These are phyloP conservation scores for Salarias fasciatus DNA, from an alignment of 2,797 vertebrate species.

Conservation along the genomic window DNA sequence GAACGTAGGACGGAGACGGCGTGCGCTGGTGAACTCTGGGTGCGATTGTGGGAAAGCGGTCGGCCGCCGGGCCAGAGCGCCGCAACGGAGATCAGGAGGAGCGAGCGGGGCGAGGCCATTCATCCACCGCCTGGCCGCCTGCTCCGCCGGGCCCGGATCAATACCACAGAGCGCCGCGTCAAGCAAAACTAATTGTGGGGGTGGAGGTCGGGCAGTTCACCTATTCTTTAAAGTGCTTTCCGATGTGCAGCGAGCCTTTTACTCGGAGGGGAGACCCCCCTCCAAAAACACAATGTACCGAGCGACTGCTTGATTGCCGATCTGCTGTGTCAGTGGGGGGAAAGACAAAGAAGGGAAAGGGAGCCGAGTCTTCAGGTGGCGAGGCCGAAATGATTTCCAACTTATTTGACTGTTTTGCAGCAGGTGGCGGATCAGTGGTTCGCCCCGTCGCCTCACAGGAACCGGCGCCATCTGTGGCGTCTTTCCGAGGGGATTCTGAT, in stretches of 20 bases:
- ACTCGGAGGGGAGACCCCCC: slow-evolving; percentile 11
- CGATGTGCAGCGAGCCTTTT: slow-evolving; percentile 44
- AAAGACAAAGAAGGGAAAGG: slow-evolving; percentile 20
- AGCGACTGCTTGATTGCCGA: slow-evolving; percentile 31
- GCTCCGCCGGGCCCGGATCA: slow-evolving; percentile 51
- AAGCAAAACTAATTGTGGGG: slow-evolving; percentile 74
- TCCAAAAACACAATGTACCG: slow-evolving; percentile 30
- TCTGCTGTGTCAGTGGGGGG: slow-evolving; percentile 39
- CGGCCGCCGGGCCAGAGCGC: slow-evolving; percentile 33
- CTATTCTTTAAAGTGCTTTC: slow-evolving; percentile 67
- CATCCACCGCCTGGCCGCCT: slow-evolving; percentile 48
- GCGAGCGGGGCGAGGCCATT: slow-evolving; percentile 37
- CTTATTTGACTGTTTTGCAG: slow-evolving; percentile 47
- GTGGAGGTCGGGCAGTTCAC: slow-evolving; percentile 59
- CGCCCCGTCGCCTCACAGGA: slow-evolving; percentile 3
- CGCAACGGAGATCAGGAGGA: slow-evolving; percentile 40
- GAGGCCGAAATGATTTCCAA: slow-evolving; percentile 37
- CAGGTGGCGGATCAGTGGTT: slow-evolving; percentile 38
- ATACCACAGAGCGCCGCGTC: slow-evolving; percentile 68
- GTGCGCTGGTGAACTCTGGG: slow-evolving; percentile 24
- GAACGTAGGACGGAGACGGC: slow-evolving; percentile 11
- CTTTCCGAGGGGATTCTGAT: slow-evolving; percentile 50
- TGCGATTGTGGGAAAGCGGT: too few species aligned
- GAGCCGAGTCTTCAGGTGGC: slow-evolving; percentile 21
- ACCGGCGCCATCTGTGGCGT: slow-evolving; percentile 3